A percentile compares a stretch with the other conserved stretches of the same genome.
phyloP scores from a whole-genome alignment of 1,140 invertebrate species.

The Platyscapa corneri region DNA sequence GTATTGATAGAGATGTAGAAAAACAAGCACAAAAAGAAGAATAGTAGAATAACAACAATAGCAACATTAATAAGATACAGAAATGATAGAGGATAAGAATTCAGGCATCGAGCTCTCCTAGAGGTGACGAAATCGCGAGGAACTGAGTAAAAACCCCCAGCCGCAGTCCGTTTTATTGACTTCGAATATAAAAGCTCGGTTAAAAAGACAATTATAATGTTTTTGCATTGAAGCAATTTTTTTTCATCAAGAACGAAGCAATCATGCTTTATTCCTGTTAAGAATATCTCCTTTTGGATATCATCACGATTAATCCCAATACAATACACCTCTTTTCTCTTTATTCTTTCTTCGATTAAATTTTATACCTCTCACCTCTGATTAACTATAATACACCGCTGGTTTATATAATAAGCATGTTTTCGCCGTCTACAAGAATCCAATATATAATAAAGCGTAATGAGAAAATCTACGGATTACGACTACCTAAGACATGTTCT shows the following conservation, averaged over 20 bases:
- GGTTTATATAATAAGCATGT: slow-evolving; percentile 54
- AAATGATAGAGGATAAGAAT: not conserved
- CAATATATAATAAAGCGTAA: slow-evolving; percentile 61
- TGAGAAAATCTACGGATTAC: slow-evolving; percentile 60
- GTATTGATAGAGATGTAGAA: too few relatives aligned
- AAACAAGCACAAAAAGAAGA: too few relatives aligned
- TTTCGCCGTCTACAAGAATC: slow-evolving; percentile 60
- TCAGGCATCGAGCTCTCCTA: slow-evolving; percentile 42
- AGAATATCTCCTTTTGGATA: slow-evolving; percentile 63
- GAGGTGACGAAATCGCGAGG: slow-evolving; percentile 55
- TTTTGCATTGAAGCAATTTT: slow-evolving; percentile 76
- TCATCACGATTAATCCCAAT: slow-evolving; percentile 52
- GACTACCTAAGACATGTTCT: not conserved
- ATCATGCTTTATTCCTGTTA: slow-evolving; percentile 69
- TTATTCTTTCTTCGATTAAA: not conserved
- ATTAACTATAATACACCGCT: not conserved
- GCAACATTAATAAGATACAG: not conserved
- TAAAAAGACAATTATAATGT: slow-evolving; percentile 71
- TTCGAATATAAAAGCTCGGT: slow-evolving; percentile 56
- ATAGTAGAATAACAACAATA: too few relatives aligned
- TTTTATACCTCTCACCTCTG: not conserved
- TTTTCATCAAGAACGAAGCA: too few relatives aligned
- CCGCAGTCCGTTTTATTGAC: slow-evolving; percentile 70
- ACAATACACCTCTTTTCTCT: slow-evolving; percentile 3
- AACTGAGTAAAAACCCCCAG: not conserved